A percentile compares a stretch with the other conserved stretches of the same genome.
phyloP scores from a whole-genome alignment of 1,140 invertebrate genomes.

The Drosophila serrata region DNA sequence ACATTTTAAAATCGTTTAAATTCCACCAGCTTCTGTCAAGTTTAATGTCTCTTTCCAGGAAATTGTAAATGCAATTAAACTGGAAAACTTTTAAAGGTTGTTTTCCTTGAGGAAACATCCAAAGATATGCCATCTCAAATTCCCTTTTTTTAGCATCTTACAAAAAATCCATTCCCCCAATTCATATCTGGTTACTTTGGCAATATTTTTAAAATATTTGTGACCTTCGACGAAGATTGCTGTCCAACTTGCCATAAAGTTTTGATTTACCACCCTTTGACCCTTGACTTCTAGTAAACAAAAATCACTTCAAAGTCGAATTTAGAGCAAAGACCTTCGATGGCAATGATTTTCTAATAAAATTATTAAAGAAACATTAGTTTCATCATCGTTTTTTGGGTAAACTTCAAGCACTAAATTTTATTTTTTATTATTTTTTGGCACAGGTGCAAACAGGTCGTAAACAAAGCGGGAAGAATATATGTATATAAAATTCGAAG shows the following conservation, averaged over 20 bases:
- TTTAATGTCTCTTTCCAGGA: slow-evolving; percentile 6
- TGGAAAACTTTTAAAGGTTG: slow-evolving; percentile 11
- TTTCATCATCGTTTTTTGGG: slow-evolving; percentile 20
- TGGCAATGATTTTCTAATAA: slow-evolving; percentile 2
- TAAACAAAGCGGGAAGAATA: slow-evolving; percentile 54
- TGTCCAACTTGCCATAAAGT: slow-evolving; percentile 10
- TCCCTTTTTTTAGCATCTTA: neutral
- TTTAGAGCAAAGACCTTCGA: slow-evolving; percentile 13
- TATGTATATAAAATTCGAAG: slow-evolving; percentile 46
- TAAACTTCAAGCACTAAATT: slow-evolving; percentile 5
- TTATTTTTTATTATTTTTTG: slow-evolving; percentile 40
- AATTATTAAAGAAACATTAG: slow-evolving; percentile 22
- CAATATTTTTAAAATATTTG: slow-evolving; percentile 26
- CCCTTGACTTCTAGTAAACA: slow-evolving; percentile 18
- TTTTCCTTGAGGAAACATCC: neutral
- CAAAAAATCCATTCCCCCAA: slow-evolving; percentile 2
- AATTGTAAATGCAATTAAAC: slow-evolving; percentile 17
- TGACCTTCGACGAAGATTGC: slow-evolving; percentile 11
- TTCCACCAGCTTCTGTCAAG: neutral
- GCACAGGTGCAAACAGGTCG: slow-evolving; percentile 74
- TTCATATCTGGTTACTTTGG: slow-evolving; percentile 7
- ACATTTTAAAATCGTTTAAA: slow-evolving; percentile 14
- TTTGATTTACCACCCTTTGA: slow-evolving; percentile 18
- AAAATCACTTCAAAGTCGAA: slow-evolving; percentile 32
- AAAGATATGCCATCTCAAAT: too few species aligned